Conservation (phyloP, 2,888 invertebrate genomes). For the Drosophila acutilabella region DNA sequence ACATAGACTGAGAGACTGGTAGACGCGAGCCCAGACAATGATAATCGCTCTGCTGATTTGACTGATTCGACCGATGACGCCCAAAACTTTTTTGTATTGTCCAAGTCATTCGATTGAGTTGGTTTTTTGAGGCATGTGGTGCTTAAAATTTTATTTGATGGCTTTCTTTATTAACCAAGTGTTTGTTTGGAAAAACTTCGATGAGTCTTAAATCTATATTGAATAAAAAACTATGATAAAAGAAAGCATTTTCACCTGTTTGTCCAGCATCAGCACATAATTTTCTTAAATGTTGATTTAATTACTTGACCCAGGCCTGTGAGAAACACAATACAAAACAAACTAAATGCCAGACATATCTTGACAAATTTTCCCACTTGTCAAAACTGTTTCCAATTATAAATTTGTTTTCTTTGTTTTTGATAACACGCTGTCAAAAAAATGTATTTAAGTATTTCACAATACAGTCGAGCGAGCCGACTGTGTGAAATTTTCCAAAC, state of each 20-base stretch:
- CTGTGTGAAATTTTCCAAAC: too few relatives aligned
- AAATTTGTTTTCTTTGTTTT: neutral
- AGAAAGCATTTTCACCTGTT: constrained; percentile 68
- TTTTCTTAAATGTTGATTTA: constrained; percentile 26
- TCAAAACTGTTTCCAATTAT: constrained; percentile 6
- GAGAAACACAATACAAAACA: neutral
- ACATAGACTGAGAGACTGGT: neutral
- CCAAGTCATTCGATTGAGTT: constrained; percentile 60
- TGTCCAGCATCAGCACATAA: constrained; percentile 20
- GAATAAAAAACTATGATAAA: constrained; percentile 18
- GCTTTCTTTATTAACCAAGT: constrained; percentile 61
- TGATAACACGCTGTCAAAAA: neutral
- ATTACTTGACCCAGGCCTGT: constrained; percentile 8
- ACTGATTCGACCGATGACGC: constrained; percentile 56
- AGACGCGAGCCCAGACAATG: constrained; percentile 25
- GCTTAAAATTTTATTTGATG: constrained; percentile 61
- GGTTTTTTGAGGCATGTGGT: constrained; percentile 48
- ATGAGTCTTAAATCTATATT: constrained; percentile 42
- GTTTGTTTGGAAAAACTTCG: constrained; percentile 49
- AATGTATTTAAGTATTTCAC: too few relatives aligned
- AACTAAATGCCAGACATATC: neutral
- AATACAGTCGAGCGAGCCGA: too few relatives aligned
- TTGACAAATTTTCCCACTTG: neutral
- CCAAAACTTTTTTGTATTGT: constrained; percentile 27
- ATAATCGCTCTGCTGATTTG: constrained; percentile 64